These are phyloP conservation scores for Pseudopipra pipra DNA, from an alignment of 2,113 vertebrate species.

Conservation along the genomic window DNA sequence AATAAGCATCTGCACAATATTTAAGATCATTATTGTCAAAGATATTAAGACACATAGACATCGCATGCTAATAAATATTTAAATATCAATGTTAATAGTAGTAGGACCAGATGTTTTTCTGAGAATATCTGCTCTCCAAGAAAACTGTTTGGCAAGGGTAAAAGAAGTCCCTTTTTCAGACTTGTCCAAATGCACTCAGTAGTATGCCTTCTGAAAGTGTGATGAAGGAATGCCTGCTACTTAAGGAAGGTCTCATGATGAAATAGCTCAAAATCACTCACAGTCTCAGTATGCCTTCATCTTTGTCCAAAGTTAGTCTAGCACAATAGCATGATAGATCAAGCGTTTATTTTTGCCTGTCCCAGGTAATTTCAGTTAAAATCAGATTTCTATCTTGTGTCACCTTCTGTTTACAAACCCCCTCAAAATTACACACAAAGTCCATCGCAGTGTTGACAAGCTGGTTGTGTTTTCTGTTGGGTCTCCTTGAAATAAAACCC, in stretches of 20 bases:
- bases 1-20: neutral
- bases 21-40: neutral
- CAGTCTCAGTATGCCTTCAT: neutral
- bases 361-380: neutral
- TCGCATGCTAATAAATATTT: neutral
- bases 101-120: neutral
- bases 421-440: neutral
- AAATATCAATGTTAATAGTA: neutral
- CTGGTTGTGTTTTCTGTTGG: neutral
- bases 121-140: neutral
- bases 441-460: neutral
- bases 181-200: neutral
- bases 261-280: neutral
- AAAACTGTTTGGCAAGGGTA: neutral
- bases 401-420: neutral
- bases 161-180: neutral
- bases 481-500: neutral
- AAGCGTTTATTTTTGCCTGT: neutral
- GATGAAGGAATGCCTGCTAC: neutral
- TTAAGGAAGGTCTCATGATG: neutral
- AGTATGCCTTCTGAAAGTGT: neutral
- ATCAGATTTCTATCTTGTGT: neutral
- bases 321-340: neutral
- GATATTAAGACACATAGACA: neutral
- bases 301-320: neutral